Percentiles rank a stretch among this genome's conserved stretches.
Conservation (phyloP, 2,888 invertebrate species). For the Gnatocerus cornutus region DNA sequence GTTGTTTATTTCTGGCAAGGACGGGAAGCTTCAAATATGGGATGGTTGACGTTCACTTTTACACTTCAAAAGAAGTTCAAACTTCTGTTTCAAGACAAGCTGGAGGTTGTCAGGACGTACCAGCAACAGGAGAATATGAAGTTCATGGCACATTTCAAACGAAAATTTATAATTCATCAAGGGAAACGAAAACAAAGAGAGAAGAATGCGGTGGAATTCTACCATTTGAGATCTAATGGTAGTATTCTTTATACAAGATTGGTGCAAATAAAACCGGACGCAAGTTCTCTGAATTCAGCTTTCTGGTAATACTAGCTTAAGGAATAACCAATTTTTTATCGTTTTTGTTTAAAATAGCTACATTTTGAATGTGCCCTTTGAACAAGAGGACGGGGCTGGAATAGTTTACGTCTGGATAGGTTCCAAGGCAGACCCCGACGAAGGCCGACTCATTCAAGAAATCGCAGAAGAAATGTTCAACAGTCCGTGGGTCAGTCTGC, state of each 20-base stretch:
- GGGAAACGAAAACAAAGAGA: constrained; percentile 80
- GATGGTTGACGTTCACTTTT: constrained; percentile 99
- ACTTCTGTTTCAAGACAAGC: constrained; percentile 87
- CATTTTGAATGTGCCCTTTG: constrained; percentile 94
- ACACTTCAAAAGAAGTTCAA: constrained; percentile 95
- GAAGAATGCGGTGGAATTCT: constrained; percentile 86
- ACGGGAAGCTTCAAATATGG: constrained; percentile 97
- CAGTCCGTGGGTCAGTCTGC: constrained; percentile 83
- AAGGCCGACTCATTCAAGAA: constrained; percentile 89
- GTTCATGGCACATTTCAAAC: constrained; percentile 97
- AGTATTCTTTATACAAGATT: constrained; percentile 94
- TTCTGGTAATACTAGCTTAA: constrained; percentile 83
- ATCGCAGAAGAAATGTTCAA: constrained; percentile 96
- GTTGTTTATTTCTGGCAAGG: constrained; percentile 99
- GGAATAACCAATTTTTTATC: too few species aligned
- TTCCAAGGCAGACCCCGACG: constrained; percentile 86
- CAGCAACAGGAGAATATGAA: constrained; percentile 99
- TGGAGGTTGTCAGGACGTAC: constrained; percentile 96
- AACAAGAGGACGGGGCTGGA: constrained; percentile 88
- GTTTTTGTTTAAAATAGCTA: constrained; percentile 76
- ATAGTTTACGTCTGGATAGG: constrained; percentile 98
- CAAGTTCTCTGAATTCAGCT: constrained; percentile 89
- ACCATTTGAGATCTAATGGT: constrained; percentile 96
- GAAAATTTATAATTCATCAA: constrained; percentile 93
- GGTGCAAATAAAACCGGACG: constrained; percentile 92